These are phyloP conservation scores for Spinibarbus caldwelli DNA, from an alignment of 2,797 vertebrate species.

Conservation along the genomic window DNA sequence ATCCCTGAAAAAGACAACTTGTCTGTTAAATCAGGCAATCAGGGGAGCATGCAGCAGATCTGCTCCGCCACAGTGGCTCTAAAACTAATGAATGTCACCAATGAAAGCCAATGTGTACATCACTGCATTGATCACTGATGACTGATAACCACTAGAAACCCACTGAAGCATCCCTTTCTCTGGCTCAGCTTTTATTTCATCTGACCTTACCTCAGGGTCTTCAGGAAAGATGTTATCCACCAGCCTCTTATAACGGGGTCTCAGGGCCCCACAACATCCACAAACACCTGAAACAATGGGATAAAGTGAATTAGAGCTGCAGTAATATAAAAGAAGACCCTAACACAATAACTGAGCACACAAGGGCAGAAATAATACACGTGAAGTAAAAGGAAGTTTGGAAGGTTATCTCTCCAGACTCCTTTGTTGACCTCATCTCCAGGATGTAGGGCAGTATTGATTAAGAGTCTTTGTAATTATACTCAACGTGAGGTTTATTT, in stretches of 20 bases:
- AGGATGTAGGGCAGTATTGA: constrained; percentile 37
- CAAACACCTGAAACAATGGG: constrained; percentile 80
- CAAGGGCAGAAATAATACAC: constrained; percentile 12
- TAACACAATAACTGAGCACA: neutral
- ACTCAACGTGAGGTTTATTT: constrained; percentile 42
- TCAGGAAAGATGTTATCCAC: constrained; percentile 95
- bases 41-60: neutral
- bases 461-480: constrained; percentile 41
- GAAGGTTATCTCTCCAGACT: neutral
- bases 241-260: constrained; percentile 90
- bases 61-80: neutral
- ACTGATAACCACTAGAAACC: constrained; percentile 20
- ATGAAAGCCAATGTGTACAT: constrained; percentile 14
- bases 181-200: constrained; percentile 1
- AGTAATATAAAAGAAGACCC: neutral
- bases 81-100: constrained; percentile 9
- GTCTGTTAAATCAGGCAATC: neutral
- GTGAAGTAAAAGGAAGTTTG: neutral
- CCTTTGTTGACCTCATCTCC: constrained; percentile 13
- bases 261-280: constrained; percentile 88
- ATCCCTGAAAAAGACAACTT: neutral
- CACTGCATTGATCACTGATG: constrained; percentile 49
- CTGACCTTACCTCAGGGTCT: constrained; percentile 82
- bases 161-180: neutral
- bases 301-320: neutral